These are phyloP conservation scores for Standfussiana lucernea DNA, from an alignment of 2,888 invertebrate genomes.

Conservation along the genomic window DNA sequence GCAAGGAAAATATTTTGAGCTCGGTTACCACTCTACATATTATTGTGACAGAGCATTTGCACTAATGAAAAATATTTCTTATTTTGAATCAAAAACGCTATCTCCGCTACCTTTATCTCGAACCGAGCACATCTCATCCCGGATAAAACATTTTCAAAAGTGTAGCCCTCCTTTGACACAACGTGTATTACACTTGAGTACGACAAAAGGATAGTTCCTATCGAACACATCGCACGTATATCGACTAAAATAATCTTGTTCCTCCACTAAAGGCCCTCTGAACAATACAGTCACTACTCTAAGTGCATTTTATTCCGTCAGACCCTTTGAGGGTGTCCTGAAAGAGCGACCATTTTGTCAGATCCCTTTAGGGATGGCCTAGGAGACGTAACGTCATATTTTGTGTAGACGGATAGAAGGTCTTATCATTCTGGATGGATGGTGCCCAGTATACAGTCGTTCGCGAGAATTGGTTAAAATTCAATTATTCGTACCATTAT, in stretches of 20 bases:
- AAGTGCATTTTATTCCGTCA: constrained; percentile 85
- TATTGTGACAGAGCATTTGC: neutral
- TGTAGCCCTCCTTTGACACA: constrained; percentile 27
- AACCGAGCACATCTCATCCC: constrained; percentile 15
- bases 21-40: neutral
- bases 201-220: constrained; percentile 56
- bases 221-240: constrained; percentile 71
- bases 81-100: neutral
- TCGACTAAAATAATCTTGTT: constrained; percentile 80
- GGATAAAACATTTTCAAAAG: constrained; percentile 34
- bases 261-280: constrained; percentile 77
- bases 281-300: constrained; percentile 79
- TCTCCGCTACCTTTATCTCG: neutral
- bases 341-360: constrained; percentile 63
- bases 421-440: constrained; percentile 70
- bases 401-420: constrained; percentile 49
- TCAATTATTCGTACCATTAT: constrained; percentile 85
- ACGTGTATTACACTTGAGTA: constrained; percentile 30
- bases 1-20: constrained; percentile 1
- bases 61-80: neutral
- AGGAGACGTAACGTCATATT: constrained; percentile 44
- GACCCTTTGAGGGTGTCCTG: constrained; percentile 79
- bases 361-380: constrained; percentile 60
- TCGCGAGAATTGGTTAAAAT: constrained; percentile 83
- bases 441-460: constrained; percentile 71